Percentiles rank a stretch among this genome's conserved stretches.
Evolutionary conservation across 2,888 invertebrate genomes (phyloP).

Genomic region (Acrocera orbiculus): DNA sequence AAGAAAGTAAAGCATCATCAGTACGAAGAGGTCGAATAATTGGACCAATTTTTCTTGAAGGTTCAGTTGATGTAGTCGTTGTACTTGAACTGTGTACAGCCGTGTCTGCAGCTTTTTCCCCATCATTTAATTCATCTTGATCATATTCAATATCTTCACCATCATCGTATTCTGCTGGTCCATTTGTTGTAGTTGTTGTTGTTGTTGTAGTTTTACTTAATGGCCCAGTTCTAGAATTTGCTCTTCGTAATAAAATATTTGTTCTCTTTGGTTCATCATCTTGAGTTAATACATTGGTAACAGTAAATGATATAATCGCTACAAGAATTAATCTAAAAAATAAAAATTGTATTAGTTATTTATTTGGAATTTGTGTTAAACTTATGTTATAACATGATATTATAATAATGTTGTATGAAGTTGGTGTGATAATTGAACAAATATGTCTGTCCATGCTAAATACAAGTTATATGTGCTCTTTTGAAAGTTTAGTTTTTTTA

Average conservation of each 20-base stretch:
- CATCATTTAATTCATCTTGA: slow-evolving; percentile 29
- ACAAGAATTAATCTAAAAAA: too few relatives aligned
- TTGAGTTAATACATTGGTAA: slow-evolving; percentile 17
- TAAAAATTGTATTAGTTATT: too few relatives aligned
- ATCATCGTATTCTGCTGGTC: slow-evolving; percentile 16
- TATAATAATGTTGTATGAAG: too few relatives aligned
- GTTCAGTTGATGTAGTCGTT: slow-evolving; percentile 47
- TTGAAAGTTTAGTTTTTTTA: too few relatives aligned
- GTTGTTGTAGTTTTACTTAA: slow-evolving; percentile 20
- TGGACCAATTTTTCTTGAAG: slow-evolving; percentile 47
- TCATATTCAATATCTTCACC: slow-evolving; percentile 37
- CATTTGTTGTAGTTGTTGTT: slow-evolving; percentile 21
- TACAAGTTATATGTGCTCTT: too few relatives aligned
- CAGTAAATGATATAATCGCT: too few relatives aligned
- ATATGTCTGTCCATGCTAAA: too few relatives aligned
- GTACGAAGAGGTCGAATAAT: slow-evolving; percentile 59
- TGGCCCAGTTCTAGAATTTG: slow-evolving; percentile 4
- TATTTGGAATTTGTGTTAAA: too few relatives aligned
- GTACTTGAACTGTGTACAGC: slow-evolving; percentile 33
- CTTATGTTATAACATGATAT: too few relatives aligned
- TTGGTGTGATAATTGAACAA: too few relatives aligned
- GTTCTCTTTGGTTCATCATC: slow-evolving; percentile 20
- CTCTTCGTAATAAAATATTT: slow-evolving; percentile 16
- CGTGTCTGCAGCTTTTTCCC: slow-evolving; percentile 34
- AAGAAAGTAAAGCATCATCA: slow-evolving; percentile 55